Conservation (phyloP, 2,888 invertebrate species). For the Brachyopa scutellaris region DNA sequence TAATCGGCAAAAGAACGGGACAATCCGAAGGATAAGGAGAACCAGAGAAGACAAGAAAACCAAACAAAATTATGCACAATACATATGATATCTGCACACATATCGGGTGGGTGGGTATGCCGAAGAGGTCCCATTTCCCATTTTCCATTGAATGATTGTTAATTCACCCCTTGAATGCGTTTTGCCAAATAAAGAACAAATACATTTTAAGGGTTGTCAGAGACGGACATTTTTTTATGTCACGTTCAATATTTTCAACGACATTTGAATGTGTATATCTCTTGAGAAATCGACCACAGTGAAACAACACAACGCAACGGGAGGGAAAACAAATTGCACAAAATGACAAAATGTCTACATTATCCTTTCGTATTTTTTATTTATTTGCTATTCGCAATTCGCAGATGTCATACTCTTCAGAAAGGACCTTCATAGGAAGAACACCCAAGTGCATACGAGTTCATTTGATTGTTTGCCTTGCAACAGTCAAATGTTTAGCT, state of each 20-base stretch:
- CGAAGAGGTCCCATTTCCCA: conserved; percentile 36
- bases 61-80: conserved; percentile 42
- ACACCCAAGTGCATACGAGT: conserved; percentile 18
- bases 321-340: conserved; percentile 50
- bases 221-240: conserved; percentile 7
- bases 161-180: conserved; percentile 66
- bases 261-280: conserved; percentile 56
- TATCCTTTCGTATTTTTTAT: conserved; percentile 47
- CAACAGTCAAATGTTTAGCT: conserved; percentile 43
- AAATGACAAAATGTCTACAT: conserved; percentile 69
- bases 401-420: too few relatives aligned
- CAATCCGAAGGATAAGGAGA: background rate
- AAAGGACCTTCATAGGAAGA: conserved; percentile 12
- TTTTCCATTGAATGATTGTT: conserved; percentile 59
- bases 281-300: conserved; percentile 51
- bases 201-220: conserved; percentile 56
- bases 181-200: too few relatives aligned
- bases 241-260: conserved; percentile 50
- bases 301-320: background rate
- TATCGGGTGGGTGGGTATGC: conserved; percentile 41
- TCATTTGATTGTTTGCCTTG: conserved; percentile 34
- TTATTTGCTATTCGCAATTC: too few relatives aligned
- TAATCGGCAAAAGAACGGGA: conserved; percentile 33
- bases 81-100: background rate
- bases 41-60: conserved; percentile 14